These are phyloP conservation scores for Chroicocephalus ridibundus DNA, from an alignment of 2,113 vertebrate species.

Conservation along the genomic window DNA sequence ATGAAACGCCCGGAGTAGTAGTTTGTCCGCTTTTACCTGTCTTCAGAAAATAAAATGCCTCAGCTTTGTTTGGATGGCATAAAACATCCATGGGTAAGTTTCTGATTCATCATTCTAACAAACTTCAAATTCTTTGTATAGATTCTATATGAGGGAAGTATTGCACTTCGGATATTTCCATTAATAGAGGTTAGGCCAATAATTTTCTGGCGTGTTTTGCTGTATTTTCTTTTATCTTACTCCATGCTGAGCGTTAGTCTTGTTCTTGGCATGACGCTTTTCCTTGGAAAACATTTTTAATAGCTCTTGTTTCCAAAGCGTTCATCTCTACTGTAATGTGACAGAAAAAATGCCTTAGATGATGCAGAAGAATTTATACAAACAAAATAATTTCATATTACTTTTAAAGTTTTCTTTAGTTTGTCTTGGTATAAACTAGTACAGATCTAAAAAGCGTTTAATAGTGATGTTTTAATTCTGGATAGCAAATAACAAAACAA, in stretches of 20 bases:
- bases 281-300: conserved; percentile 20
- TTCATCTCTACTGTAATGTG: conserved; percentile 39
- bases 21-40: conserved; percentile 70
- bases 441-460: neutral
- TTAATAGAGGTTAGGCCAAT: conserved; percentile 38
- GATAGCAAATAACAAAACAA: neutral
- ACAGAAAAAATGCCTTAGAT: neutral
- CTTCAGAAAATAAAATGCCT: conserved; percentile 68
- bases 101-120: conserved; percentile 56
- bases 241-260: conserved; percentile 31
- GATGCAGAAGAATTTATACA: neutral
- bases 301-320: conserved; percentile 59
- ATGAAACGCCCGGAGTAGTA: conserved; percentile 62
- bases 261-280: conserved; percentile 48
- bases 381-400: conserved; percentile 44
- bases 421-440: neutral
- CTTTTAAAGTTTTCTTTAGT: neutral
- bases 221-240: conserved; percentile 26
- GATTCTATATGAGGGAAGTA: conserved; percentile 30
- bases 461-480: neutral
- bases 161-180: conserved; percentile 52
- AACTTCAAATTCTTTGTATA: conserved; percentile 23
- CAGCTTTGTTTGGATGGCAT: conserved; percentile 45
- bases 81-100: conserved; percentile 1
- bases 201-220: conserved; percentile 63